These are phyloP conservation scores for Drosophila rhopaloa DNA, from an alignment of 1,140 invertebrate genomes.

Conservation along the genomic window DNA sequence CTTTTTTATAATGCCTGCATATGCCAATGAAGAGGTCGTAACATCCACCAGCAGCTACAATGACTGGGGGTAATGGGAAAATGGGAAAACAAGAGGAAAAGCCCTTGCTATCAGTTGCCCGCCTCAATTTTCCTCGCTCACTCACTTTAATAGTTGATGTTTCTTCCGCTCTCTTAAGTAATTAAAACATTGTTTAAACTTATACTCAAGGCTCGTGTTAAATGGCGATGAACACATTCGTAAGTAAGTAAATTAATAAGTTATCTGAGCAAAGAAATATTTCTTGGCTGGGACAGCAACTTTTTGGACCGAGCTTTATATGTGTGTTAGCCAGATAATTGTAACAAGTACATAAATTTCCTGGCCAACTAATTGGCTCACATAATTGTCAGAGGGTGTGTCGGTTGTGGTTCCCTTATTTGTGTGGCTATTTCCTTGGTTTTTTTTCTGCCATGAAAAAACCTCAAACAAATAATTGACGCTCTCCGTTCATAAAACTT, in stretches of 20 bases:
- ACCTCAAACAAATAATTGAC: conserved; percentile 66
- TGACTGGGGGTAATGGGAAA: no score
- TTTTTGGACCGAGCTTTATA: no score
- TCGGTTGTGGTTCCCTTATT: conserved; percentile 1
- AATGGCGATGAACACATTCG: no score
- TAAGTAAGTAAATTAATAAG: no score
- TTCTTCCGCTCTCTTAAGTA: no score
- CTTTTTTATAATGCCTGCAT: conserved; percentile 58
- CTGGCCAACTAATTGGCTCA: conserved; percentile 67
- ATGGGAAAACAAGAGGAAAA: background rate
- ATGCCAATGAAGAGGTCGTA: conserved; percentile 52
- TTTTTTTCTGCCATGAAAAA: background rate
- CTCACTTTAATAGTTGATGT: no score
- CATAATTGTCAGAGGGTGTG: conserved; percentile 56
- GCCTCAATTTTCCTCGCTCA: conserved; percentile 8
- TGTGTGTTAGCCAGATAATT: conserved; percentile 41
- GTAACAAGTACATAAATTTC: conserved; percentile 30
- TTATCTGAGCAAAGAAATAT: no score
- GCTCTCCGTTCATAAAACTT: conserved; percentile 56
- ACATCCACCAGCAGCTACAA: conserved; percentile 7
- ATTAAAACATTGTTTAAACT: background rate
- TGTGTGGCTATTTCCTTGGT: conserved; percentile 9
- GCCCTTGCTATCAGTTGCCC: conserved; percentile 1
- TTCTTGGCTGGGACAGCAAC: no score
- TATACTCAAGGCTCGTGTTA: no score